These are phyloP conservation scores for Crocallis elinguaria DNA, from an alignment of 2,888 invertebrate species.

Conservation along the genomic window DNA sequence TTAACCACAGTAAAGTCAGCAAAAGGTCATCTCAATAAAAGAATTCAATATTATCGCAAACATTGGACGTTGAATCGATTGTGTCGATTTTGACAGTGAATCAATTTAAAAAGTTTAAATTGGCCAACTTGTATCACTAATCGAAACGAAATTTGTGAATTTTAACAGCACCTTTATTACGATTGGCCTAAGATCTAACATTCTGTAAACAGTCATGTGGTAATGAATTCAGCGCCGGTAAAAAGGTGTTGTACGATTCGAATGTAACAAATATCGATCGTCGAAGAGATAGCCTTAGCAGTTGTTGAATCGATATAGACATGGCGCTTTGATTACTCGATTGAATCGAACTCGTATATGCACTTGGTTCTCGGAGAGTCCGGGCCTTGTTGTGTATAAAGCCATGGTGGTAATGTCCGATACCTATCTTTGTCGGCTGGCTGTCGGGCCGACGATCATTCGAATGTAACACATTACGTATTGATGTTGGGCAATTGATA, in stretches of 20 bases:
- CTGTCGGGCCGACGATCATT: slow-evolving; percentile 71
- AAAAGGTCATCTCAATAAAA: slow-evolving; percentile 68
- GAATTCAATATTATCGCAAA: slow-evolving; percentile 68
- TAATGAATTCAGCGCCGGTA: slow-evolving; percentile 47
- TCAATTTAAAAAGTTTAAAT: slow-evolving; percentile 69
- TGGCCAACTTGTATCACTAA: slow-evolving; percentile 36
- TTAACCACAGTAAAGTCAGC: slow-evolving; percentile 47
- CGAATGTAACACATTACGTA: slow-evolving; percentile 71
- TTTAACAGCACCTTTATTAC: slow-evolving; percentile 17
- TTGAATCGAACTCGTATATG: slow-evolving; percentile 74
- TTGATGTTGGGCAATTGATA: slow-evolving; percentile 78
- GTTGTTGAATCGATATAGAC: slow-evolving; percentile 81
- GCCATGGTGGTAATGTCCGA: slow-evolving; percentile 70
- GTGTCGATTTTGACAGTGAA: slow-evolving; percentile 77
- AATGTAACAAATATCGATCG: slow-evolving; percentile 81
- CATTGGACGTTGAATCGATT: slow-evolving; percentile 73
- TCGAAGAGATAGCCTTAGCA: slow-evolving; percentile 71
- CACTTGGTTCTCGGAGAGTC: slow-evolving; percentile 45
- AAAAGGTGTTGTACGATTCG: slow-evolving; percentile 60
- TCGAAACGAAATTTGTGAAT: slow-evolving; percentile 9
- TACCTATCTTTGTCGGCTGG: slow-evolving; percentile 75
- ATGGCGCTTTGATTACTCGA: slow-evolving; percentile 81
- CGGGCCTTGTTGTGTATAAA: slow-evolving; percentile 19
- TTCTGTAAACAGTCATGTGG: slow-evolving; percentile 9
- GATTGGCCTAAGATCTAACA: slow-evolving; percentile 14